Evolutionary conservation across 2,888 invertebrate genomes (phyloP).

Genomic region (Cerceris rybyensis): DNA sequence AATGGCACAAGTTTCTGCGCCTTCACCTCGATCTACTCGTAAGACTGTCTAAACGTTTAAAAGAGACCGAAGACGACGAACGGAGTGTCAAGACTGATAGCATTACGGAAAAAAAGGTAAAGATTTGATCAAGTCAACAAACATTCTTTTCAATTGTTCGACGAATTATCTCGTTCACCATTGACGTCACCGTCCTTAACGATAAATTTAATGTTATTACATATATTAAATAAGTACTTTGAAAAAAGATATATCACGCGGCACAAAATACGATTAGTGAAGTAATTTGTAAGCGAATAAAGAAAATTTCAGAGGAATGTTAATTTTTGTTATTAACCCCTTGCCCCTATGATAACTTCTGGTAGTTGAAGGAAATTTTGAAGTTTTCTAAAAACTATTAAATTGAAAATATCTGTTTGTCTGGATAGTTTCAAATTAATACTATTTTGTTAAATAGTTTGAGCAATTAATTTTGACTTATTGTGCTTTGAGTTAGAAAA

Average conservation of each 20-base stretch:
- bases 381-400: too few relatives aligned
- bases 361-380: neutral
- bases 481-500: too few relatives aligned
- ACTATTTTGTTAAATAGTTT: neutral
- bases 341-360: neutral
- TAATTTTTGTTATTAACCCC: neutral
- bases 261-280: too few relatives aligned
- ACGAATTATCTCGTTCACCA: too few relatives aligned
- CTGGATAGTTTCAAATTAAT: neutral
- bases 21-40: slow-evolving; percentile 66
- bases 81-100: slow-evolving; percentile 26
- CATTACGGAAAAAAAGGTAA: slow-evolving; percentile 1
- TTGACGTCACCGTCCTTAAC: too few relatives aligned
- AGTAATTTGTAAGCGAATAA: slow-evolving; percentile 7
- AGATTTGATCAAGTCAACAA: too few relatives aligned
- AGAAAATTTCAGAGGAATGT: neutral
- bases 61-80: slow-evolving; percentile 38
- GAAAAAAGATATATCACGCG: too few relatives aligned
- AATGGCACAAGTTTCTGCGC: slow-evolving; percentile 74
- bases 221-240: too few relatives aligned
- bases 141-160: too few relatives aligned
- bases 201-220: too few relatives aligned
- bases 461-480: too few relatives aligned
- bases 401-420: neutral
- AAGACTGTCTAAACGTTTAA: slow-evolving; percentile 62